phyloP scores from a whole-genome alignment of 2,113 vertebrate genomes.

The Delphinus delphis region DNA sequence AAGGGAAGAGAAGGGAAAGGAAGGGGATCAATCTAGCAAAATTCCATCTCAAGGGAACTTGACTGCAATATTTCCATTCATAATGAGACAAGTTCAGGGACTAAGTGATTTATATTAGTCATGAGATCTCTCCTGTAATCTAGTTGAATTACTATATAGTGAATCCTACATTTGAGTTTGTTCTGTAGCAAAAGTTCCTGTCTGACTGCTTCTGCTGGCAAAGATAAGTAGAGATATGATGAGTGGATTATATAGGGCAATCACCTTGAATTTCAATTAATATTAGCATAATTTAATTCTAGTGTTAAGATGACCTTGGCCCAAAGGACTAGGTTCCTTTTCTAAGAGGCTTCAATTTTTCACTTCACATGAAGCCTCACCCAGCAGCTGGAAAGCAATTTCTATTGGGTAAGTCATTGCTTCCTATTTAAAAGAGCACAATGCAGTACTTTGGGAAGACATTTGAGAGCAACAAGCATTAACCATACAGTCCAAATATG shows the following conservation, averaged over 20 bases:
- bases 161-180: not conserved
- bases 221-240: not conserved
- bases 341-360: constrained; percentile 38
- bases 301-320: constrained; percentile 3
- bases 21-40: not conserved
- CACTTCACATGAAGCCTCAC: not conserved
- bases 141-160: not conserved
- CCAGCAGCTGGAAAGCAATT: not conserved
- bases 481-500: not conserved
- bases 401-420: not conserved
- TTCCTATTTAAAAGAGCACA: not conserved
- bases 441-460: not conserved
- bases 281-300: constrained; percentile 45
- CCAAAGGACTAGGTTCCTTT: constrained; percentile 1
- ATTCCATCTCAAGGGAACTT: not conserved
- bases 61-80: not conserved
- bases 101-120: not conserved
- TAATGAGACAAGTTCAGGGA: not conserved
- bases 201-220: not conserved
- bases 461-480: not conserved
- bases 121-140: not conserved
- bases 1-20: accelerated
- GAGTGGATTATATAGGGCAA: not conserved
- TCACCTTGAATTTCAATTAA: constrained; percentile 36
- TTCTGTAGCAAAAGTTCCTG: constrained; percentile 11